A percentile compares a stretch with the other conserved stretches of the same genome.
phyloP scores from a whole-genome alignment of 2,113 vertebrate species.

The Melanerpes aurifrons region DNA sequence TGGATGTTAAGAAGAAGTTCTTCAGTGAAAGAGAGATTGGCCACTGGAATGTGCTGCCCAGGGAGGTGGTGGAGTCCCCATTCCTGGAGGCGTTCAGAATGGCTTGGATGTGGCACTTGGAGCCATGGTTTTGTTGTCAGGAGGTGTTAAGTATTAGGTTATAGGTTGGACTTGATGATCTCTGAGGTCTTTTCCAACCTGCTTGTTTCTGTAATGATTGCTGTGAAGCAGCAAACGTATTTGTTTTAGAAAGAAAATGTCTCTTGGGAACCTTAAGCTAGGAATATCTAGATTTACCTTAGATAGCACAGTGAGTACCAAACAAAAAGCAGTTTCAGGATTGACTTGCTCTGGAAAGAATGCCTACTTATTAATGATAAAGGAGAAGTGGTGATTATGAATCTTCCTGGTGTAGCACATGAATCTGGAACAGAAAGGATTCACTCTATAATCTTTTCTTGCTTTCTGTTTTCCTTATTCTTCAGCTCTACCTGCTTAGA shows the following conservation, averaged over 20 bases:
- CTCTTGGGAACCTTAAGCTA: background rate
- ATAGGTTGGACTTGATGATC: too few relatives aligned
- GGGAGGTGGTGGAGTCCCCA: too few relatives aligned
- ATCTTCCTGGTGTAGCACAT: background rate
- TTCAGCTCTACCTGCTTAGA: background rate
- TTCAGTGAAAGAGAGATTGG: too few relatives aligned
- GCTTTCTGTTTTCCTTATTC: background rate
- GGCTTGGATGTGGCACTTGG: too few relatives aligned
- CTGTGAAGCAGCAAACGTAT: background rate
- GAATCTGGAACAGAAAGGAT: background rate
- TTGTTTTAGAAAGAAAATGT: background rate
- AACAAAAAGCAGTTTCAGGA: background rate
- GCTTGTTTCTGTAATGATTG: background rate
- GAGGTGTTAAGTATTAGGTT: too few relatives aligned
- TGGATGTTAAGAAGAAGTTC: too few relatives aligned
- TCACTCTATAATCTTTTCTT: background rate
- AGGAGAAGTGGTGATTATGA: background rate
- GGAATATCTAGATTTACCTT: background rate
- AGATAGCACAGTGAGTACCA: background rate
- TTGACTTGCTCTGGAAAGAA: background rate
- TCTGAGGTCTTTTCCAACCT: too few relatives aligned
- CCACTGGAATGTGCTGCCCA: too few relatives aligned
- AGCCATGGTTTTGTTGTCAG: too few relatives aligned
- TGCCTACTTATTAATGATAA: background rate
- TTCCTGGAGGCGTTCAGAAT: too few relatives aligned